Base-by-base conservation (phyloP, 2,113 vertebrate species). In the Corydoras sp. region DNA sequence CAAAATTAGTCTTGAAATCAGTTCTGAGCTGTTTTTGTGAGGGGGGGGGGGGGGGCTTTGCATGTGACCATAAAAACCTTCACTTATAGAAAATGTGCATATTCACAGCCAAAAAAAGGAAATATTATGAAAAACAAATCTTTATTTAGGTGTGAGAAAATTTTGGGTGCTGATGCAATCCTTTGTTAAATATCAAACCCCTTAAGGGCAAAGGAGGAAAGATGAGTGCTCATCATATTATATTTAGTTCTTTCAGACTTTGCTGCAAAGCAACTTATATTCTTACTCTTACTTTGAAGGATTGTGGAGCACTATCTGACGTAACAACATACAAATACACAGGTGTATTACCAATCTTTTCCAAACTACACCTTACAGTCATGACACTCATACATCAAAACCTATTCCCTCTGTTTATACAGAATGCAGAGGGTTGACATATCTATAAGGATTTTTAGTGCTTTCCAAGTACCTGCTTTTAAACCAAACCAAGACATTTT, bases 401-500 rank as follows among this genome's bases (percentile, higher is more conserved):
- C 61, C 63, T 13, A 71, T 73, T 67, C 32, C 66, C 48, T 65
- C 72, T 65, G 73, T 75, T 67, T 76, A 66, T 78, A 72, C 80
- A 81, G 83, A 83, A 65, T 53, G 81, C 79, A 77, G 76, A 82
- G 67, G 77, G 79, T 72, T 84, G 78, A 79, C 78, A 51, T 76
- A 78, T 76, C 73, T 73, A 72, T 12, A n/a, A 10, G 18, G 58
- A 85, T 43, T 75, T 67, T 62, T 70, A 58, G 75, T 73, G 76
- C 76, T 82, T 80, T 79, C 76, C 72, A 84, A 80, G 76, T 78
- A 65, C 83, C 80, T 50, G 64, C 6, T 85, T 88, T 88, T 89
- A 86, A 87, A 87, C 84, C 83, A 81, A 85, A 89, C 85, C 82
- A 81, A 81, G 80, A 71, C 64, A 76, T 83, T 86, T 87, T 82